phyloP scores from a whole-genome alignment of 2,888 invertebrate species.

The Hofmannophila pseudospretella region DNA sequence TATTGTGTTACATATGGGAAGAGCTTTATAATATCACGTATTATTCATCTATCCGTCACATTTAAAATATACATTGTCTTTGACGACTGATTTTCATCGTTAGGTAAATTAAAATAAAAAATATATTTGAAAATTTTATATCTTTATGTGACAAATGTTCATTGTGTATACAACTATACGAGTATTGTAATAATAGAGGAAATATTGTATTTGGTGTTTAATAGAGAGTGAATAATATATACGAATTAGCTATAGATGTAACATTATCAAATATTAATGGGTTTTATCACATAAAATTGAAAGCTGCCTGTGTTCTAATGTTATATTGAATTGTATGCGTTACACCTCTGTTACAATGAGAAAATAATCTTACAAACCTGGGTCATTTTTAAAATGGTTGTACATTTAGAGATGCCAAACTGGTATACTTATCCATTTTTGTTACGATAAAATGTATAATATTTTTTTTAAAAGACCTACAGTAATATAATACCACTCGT shows the following conservation, averaged over 20 bases:
- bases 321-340: background rate
- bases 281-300: background rate
- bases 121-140: constrained; percentile 51
- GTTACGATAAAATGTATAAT: too few species aligned
- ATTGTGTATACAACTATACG: constrained; percentile 53
- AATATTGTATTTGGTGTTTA: constrained; percentile 43
- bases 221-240: constrained; percentile 36
- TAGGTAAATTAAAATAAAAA: constrained; percentile 45
- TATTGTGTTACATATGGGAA: background rate
- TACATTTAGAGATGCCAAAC: too few species aligned
- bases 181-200: constrained; percentile 28
- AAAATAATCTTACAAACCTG: too few species aligned
- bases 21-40: too few species aligned
- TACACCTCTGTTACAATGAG: too few species aligned
- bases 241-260: constrained; percentile 14
- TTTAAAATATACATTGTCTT: constrained; percentile 42
- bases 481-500: too few species aligned
- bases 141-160: constrained; percentile 45
- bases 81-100: constrained; percentile 71
- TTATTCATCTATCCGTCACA: constrained; percentile 27
- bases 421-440: too few species aligned
- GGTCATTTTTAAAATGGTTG: too few species aligned
- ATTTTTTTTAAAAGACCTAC: too few species aligned
- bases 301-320: background rate
- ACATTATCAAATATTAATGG: constrained; percentile 3